Conservation (phyloP, 2,113 vertebrate genomes). For the Gymnogyps californianus region DNA sequence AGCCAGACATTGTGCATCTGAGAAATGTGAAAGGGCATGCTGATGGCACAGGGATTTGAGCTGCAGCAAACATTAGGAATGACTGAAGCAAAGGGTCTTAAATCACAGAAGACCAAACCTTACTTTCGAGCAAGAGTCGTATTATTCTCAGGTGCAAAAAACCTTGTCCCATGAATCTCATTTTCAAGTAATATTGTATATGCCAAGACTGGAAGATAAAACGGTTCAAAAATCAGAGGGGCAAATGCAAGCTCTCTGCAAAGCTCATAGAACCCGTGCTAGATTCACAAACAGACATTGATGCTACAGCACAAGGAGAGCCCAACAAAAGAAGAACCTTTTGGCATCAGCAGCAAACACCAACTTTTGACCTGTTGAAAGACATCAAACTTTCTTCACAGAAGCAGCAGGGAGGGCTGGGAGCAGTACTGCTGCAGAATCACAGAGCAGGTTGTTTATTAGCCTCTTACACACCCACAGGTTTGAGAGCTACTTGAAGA, state of each 20-base stretch:
- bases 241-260: neutral
- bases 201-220: neutral
- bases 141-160: neutral
- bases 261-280: neutral
- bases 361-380: neutral
- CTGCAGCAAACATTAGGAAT: neutral
- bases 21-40: neutral
- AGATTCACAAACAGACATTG: neutral
- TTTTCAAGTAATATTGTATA: neutral
- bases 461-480: neutral
- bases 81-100: neutral
- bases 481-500: neutral
- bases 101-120: neutral
- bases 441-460: neutral
- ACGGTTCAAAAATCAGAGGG: neutral
- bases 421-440: neutral
- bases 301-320: neutral
- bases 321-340: neutral
- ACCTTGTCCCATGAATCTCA: neutral
- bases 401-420: neutral
- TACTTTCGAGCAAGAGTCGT: neutral
- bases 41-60: neutral
- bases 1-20: neutral
- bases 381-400: neutral
- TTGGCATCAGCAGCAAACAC: neutral